Conservation (phyloP, 2,113 vertebrate genomes). For the Mugil cephalus region DNA sequence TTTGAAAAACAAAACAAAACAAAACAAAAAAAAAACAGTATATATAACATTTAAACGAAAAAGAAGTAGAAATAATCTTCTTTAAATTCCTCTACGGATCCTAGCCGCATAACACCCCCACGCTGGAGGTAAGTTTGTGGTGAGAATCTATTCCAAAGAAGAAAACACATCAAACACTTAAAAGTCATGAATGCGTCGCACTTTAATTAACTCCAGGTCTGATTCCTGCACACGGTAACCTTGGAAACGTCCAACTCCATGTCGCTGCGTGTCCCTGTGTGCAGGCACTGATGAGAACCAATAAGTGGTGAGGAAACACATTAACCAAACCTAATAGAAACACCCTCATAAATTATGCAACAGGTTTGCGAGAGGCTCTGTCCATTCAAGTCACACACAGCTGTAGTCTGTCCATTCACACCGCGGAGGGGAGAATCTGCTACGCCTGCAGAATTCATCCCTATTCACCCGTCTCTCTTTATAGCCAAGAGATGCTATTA, state of each 20-base stretch:
- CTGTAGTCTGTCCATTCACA: slow-evolving; percentile 78
- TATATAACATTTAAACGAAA: too few species aligned
- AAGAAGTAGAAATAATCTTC: too few species aligned
- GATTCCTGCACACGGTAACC: slow-evolving; percentile 54
- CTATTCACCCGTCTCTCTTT: slow-evolving; percentile 69
- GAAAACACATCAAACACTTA: slow-evolving; percentile 20
- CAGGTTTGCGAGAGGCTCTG: slow-evolving; percentile 66
- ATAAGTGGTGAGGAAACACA: slow-evolving; percentile 68
- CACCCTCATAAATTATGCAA: slow-evolving; percentile 79
- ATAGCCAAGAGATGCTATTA: slow-evolving; percentile 40
- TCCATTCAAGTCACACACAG: slow-evolving; percentile 81
- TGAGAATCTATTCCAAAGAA: slow-evolving; percentile 13
- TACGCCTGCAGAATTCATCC: slow-evolving; percentile 53
- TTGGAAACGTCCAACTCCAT: slow-evolving; percentile 46
- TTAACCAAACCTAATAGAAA: slow-evolving; percentile 73
- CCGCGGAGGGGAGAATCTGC: slow-evolving; percentile 54
- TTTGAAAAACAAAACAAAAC: too few species aligned
- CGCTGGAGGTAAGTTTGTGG: not conserved
- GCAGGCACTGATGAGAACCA: slow-evolving; percentile 57
- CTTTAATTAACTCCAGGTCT: slow-evolving; percentile 59
- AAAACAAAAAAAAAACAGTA: too few species aligned
- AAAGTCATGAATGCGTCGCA: slow-evolving; percentile 36
- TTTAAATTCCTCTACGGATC: too few species aligned
- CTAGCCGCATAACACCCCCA: not conserved
- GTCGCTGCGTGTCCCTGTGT: slow-evolving; percentile 23